phyloP scores from a whole-genome alignment of 2,888 invertebrate genomes.

The Drosophila longiperda region DNA sequence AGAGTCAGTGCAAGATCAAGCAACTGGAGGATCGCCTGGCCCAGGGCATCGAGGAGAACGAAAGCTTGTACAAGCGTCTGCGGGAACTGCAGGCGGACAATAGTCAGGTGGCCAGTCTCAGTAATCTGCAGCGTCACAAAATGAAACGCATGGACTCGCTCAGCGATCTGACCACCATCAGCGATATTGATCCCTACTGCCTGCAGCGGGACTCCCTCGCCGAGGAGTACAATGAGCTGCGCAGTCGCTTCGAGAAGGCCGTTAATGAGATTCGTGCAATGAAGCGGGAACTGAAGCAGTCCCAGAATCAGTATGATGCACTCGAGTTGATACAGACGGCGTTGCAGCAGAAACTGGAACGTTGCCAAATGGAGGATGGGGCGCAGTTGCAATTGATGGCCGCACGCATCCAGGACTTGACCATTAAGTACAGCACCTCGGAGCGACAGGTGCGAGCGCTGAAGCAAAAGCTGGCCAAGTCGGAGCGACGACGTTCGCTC shows the following conservation, averaged over 20 bases:
- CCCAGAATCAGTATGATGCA: conserved; percentile 92
- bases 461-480: conserved; percentile 92
- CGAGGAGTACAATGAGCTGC: conserved; percentile 92
- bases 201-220: conserved; percentile 91
- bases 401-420: conserved; percentile 92
- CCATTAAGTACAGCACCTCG: conserved; percentile 91
- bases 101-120: conserved; percentile 78
- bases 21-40: conserved; percentile 86
- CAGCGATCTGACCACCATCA: conserved; percentile 92
- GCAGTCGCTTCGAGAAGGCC: conserved; percentile 92
- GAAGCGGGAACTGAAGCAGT: conserved; percentile 92
- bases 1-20: conserved; percentile 87
- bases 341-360: conserved; percentile 90
- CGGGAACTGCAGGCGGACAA: conserved; percentile 89
- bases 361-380: conserved; percentile 87
- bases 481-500: conserved; percentile 92
- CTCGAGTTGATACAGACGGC: conserved; percentile 92
- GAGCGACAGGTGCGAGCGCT: conserved; percentile 92
- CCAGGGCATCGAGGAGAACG: conserved; percentile 91
- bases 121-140: conserved; percentile 83
- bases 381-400: conserved; percentile 93
- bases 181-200: conserved; percentile 90
- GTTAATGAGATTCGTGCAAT: conserved; percentile 93
- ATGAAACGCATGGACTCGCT: conserved; percentile 90
- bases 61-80: conserved; percentile 89